phyloP scores from a whole-genome alignment of 2,888 invertebrate species.

The Ceratothoa steindachneri region DNA sequence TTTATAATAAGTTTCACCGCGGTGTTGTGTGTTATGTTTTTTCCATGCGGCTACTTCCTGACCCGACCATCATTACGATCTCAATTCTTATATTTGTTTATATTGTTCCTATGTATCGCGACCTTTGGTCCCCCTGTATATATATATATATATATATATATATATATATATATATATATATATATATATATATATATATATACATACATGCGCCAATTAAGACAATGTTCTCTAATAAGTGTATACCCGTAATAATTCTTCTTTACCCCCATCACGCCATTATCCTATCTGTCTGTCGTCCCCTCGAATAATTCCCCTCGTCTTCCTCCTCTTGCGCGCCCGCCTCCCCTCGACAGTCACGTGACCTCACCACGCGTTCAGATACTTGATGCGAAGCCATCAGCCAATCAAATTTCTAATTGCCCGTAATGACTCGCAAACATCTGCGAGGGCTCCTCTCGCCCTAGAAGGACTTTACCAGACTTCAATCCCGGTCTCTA shows the following conservation, averaged over 20 bases:
- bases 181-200: not conserved
- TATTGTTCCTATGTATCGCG: no score
- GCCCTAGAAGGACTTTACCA: not conserved
- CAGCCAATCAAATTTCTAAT: constrained; percentile 15
- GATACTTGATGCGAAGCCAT: constrained; percentile 12
- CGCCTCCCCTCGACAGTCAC: not conserved
- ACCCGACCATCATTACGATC: no score
- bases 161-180: constrained; percentile 11
- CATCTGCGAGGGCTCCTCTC: not conserved
- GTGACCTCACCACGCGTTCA: constrained; percentile 12
- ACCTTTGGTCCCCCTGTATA: not conserved
- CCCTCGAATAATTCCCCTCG: not conserved
- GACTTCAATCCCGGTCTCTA: not conserved
- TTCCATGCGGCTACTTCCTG: no score
- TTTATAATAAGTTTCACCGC: not conserved
- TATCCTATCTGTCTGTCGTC: not conserved
- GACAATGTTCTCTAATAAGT: not conserved
- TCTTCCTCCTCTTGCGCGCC: not conserved
- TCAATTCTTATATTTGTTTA: no score
- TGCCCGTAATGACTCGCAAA: constrained; percentile 7
- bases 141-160: constrained; percentile 12
- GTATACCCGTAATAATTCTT: not conserved
- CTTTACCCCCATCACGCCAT: not conserved
- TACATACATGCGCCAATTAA: not conserved
- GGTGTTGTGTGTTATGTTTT: no score